Evolutionary conservation across 2,113 vertebrate species (phyloP), one percentile per base, ranked within the genome.

Genomic region (Phylloscopus whistleri): DNA sequence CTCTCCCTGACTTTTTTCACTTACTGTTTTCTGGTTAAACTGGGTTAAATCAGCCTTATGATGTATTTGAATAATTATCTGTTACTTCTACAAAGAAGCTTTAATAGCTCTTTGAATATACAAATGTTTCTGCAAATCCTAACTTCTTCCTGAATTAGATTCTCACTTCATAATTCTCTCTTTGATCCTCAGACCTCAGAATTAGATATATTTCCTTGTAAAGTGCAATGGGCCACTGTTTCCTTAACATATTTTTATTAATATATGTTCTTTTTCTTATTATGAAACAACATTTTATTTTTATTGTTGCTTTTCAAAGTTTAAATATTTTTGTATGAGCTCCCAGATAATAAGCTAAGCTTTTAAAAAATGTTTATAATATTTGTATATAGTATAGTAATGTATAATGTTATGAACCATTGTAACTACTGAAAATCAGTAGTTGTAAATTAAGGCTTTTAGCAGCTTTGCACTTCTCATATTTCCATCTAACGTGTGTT

Each of bases 91-190:
- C 31, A 52, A 82, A 86, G 37, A 63, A 88, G 11, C 7, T 63
- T 84, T 81, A 89, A 86, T 73, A 87, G 55, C 79, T 90, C 37
- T 94, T 79, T 81, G 41, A 93, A 84, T 64, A 59, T 28, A 87
- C 39, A 21, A 73, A 51, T 17, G 33, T 80, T 94, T 93, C 78
- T 80, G 52, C 39, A 94, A 96, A 93, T 86, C 66, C 18, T 37
- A 78, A 88, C 84, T 95, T 92, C 39, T 23, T 92, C 35, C 58
- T 74, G 70, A 95, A 75, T 89, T 93, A 90, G 4, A 27, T 51
- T 95, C 62, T 75, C 51, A 62, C 52, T 93, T 87, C 76, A 79
- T 96, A 93, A 93, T 90, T 93, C 55, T 92, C 11, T 55, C 88
- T 94, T 90, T 87, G 81, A 92, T 86, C 48, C 68, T 92, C 84